Evolutionary conservation across 2,888 invertebrate genomes (phyloP).

Genomic region (Schizaphis graminum): DNA sequence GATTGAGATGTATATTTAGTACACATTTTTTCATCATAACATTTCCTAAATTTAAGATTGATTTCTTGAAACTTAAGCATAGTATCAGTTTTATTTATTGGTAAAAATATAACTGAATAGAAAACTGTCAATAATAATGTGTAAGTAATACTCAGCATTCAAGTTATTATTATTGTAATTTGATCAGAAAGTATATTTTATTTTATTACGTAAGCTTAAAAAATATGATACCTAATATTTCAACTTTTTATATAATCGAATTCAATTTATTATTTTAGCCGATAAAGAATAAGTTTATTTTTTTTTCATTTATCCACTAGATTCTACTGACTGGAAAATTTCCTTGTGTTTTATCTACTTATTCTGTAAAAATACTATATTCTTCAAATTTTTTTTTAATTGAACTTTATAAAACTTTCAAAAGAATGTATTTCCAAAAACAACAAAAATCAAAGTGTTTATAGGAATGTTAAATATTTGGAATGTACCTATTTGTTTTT

Average conservation of each 20-base stretch:
- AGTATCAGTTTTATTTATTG: not conserved
- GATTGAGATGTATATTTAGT: not conserved
- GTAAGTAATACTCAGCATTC: not conserved
- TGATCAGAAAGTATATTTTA: not conserved
- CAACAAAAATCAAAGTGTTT: not conserved
- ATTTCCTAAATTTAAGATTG: not conserved
- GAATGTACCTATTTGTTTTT: not conserved
- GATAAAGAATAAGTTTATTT: not conserved
- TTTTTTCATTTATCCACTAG: not conserved
- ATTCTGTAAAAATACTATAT: not conserved
- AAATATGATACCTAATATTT: not conserved
- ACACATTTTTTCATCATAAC: not conserved
- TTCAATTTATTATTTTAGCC: not conserved
- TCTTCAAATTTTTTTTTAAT: not conserved
- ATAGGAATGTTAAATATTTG: constrained; percentile 7
- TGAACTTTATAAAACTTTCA: not conserved
- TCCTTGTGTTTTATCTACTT: not conserved
- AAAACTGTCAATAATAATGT: not conserved
- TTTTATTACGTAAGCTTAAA: not conserved
- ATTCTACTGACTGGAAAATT: not conserved
- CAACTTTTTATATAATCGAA: not conserved
- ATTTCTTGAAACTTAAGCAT: not conserved
- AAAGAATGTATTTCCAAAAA: not conserved
- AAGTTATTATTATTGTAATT: not conserved
- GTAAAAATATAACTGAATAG: not conserved